phyloP scores from a whole-genome alignment of 2,888 invertebrate genomes.

The Geotrupes spiniger region DNA sequence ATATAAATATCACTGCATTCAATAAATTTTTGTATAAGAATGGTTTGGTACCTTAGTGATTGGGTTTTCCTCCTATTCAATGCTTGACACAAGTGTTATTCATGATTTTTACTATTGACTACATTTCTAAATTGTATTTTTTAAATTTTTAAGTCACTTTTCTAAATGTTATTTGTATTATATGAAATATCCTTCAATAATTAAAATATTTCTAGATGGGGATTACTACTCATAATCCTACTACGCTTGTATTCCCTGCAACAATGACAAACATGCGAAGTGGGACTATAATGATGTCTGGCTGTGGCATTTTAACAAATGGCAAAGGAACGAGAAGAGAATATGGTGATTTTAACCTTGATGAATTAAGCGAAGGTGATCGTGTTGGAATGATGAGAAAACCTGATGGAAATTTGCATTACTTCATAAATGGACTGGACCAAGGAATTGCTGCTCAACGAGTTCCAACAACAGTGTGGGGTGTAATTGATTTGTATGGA shows the following conservation, averaged over 20 bases:
- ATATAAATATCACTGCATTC: too few species aligned
- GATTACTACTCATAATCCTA: conserved; percentile 90
- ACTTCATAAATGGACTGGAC: conserved; percentile 89
- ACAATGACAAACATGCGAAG: conserved; percentile 97
- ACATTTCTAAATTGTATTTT: too few species aligned
- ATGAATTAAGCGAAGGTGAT: conserved; percentile 90
- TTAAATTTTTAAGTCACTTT: too few species aligned
- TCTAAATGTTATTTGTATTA: too few species aligned
- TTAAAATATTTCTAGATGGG: conserved; percentile 63
- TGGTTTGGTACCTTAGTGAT: too few species aligned
- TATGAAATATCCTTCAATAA: too few species aligned
- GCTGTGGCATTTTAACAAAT: conserved; percentile 93
- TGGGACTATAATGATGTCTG: conserved; percentile 94
- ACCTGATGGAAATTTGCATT: conserved; percentile 81
- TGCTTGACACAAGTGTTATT: too few species aligned
- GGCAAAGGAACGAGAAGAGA: conserved; percentile 91
- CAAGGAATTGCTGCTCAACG: conserved; percentile 87
- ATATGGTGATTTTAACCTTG: conserved; percentile 91
- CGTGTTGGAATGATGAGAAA: conserved; percentile 89
- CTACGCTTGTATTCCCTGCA: conserved; percentile 85
- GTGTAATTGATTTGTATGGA: conserved; percentile 92
- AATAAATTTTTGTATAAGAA: too few species aligned
- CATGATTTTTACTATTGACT: too few species aligned
- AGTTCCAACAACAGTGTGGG: conserved; percentile 82
- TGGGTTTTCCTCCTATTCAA: too few species aligned